phyloP scores from a whole-genome alignment of 1,140 invertebrate genomes.

The Panagrolaimus sp. region DNA sequence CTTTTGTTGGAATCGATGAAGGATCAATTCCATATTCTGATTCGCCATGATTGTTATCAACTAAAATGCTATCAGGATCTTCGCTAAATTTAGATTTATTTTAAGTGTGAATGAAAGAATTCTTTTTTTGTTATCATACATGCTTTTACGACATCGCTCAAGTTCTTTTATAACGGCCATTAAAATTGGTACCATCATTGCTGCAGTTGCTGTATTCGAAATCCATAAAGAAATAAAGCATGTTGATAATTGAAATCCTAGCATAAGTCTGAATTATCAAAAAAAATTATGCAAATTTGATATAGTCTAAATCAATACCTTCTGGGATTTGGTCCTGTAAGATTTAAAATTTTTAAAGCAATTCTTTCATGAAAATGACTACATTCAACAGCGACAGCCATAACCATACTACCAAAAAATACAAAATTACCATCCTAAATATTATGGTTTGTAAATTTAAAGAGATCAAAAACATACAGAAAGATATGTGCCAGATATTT shows the following conservation, averaged over 20 bases:
- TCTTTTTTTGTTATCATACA: too few species aligned
- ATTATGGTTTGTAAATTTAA: background rate
- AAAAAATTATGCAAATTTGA: background rate
- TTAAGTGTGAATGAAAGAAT: too few species aligned
- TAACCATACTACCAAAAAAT: conserved; percentile 68
- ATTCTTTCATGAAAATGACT: conserved; percentile 76
- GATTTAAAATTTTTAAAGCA: conserved; percentile 66
- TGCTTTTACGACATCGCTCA: conserved; percentile 29
- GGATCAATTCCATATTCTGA: background rate
- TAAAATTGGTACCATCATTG: conserved; percentile 48
- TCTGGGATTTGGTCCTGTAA: conserved; percentile 42
- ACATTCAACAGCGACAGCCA: conserved; percentile 77
- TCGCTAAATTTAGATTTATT: background rate
- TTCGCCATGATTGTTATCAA: background rate
- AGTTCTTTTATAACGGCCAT: conserved; percentile 46
- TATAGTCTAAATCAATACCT: conserved; percentile 22
- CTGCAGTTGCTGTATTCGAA: conserved; percentile 58
- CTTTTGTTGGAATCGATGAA: background rate
- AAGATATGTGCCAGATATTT: background rate
- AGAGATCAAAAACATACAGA: background rate
- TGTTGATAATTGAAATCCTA: conserved; percentile 38
- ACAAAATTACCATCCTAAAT: conserved; percentile 72
- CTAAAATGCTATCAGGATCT: background rate
- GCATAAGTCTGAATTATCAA: conserved; percentile 31
- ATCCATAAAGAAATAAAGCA: conserved; percentile 59